A percentile compares a stretch with the other conserved stretches of the same genome.
Conservation (phyloP, 2,113 vertebrate genomes). For the Toxotes jaculatrix region DNA sequence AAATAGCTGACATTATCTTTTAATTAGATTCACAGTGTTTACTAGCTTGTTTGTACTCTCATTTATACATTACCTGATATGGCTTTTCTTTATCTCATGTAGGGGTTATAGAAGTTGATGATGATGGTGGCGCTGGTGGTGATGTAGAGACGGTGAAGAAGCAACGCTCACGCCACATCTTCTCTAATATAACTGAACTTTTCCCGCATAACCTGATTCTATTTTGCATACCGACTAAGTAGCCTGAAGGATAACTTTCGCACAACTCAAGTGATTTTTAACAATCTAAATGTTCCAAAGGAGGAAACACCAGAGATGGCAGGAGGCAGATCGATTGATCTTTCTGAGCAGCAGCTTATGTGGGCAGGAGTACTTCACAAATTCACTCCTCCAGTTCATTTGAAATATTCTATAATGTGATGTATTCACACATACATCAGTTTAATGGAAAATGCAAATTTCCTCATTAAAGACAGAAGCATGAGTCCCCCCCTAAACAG, state of each 20-base stretch:
- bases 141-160: slow-evolving; percentile 36
- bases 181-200: slow-evolving; percentile 10
- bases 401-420: slow-evolving; percentile 77
- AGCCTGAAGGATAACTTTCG: slow-evolving; percentile 32
- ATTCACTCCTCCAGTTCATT: slow-evolving; percentile 63
- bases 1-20: slow-evolving; percentile 85
- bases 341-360: slow-evolving; percentile 55
- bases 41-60: slow-evolving; percentile 78
- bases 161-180: slow-evolving; percentile 15
- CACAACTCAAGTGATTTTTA: slow-evolving; percentile 45
- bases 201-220: slow-evolving; percentile 10
- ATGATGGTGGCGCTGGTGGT: slow-evolving; percentile 54
- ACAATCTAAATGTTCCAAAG: slow-evolving; percentile 40
- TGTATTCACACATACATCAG: slow-evolving; percentile 82
- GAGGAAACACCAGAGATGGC: slow-evolving; percentile 51
- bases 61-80: slow-evolving; percentile 78
- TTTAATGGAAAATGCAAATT: slow-evolving; percentile 88
- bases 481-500: slow-evolving; percentile 67
- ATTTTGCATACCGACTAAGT: slow-evolving; percentile 26
- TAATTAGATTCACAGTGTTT: slow-evolving; percentile 86
- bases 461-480: slow-evolving; percentile 82
- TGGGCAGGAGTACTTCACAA: slow-evolving; percentile 74
- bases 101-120: slow-evolving; percentile 65
- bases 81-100: slow-evolving; percentile 67
- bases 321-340: slow-evolving; percentile 51